Conservation (phyloP, 2,113 vertebrate species). For the Antennarius striatus region DNA sequence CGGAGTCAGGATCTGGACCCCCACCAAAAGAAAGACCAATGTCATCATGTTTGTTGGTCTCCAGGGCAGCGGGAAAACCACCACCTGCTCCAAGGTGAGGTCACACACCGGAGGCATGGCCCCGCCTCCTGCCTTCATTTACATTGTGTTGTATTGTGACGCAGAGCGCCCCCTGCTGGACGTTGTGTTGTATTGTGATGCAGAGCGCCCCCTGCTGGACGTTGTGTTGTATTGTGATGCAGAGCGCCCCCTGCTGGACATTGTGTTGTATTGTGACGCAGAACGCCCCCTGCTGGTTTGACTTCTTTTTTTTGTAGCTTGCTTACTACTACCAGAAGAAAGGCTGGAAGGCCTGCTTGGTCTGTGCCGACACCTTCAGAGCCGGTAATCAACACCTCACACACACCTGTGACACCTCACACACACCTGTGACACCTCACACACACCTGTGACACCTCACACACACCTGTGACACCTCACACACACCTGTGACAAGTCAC, state of each 20-base stretch:
- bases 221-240: not conserved
- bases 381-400: slow-evolving; percentile 81
- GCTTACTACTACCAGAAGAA: slow-evolving; percentile 99
- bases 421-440: no score
- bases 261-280: not conserved
- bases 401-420: no score
- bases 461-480: no score
- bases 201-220: not conserved
- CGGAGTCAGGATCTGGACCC: slow-evolving; percentile 98
- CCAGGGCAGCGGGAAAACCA: slow-evolving; percentile 99
- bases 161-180: not conserved
- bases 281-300: not conserved
- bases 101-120: not conserved
- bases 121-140: not conserved
- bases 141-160: not conserved
- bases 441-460: no score
- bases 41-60: slow-evolving; percentile 99
- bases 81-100: slow-evolving; percentile 96
- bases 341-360: slow-evolving; percentile 98
- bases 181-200: not conserved
- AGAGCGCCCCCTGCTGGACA: not conserved
- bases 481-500: no score
- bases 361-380: slow-evolving; percentile 99
- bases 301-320: slow-evolving; percentile 79
- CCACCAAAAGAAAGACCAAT: slow-evolving; percentile 98